Percentiles rank a stretch among this genome's conserved stretches.
These are phyloP conservation scores for Drosophila mauritiana DNA, from an alignment of 1,140 invertebrate species.

Conservation along the genomic window DNA sequence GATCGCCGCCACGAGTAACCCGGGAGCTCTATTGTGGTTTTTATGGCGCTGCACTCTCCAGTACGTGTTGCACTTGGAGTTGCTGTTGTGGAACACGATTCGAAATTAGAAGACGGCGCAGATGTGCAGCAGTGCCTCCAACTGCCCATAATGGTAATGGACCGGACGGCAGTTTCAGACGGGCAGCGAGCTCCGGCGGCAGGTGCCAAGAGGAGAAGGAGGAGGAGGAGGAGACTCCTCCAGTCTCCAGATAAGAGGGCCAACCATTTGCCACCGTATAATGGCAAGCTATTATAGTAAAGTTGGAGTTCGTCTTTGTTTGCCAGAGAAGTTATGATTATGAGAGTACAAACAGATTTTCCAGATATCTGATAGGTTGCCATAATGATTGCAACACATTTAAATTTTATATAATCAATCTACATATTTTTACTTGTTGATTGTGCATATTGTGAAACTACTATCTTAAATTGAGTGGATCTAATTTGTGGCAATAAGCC, in stretches of 20 bases:
- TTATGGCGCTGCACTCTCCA: slow-evolving; percentile 63
- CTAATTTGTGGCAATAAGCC: background rate
- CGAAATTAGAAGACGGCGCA: slow-evolving; percentile 68
- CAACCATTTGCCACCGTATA: slow-evolving; percentile 2
- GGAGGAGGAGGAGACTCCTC: too few relatives aligned
- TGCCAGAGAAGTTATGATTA: background rate
- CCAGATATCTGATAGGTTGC: too few relatives aligned
- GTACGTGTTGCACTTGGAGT: slow-evolving; percentile 63
- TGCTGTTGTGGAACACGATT: slow-evolving; percentile 69
- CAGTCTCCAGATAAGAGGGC: slow-evolving; percentile 8
- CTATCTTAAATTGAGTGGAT: background rate
- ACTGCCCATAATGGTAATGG: slow-evolving; percentile 41
- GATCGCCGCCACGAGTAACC: slow-evolving; percentile 57
- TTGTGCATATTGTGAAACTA: too few relatives aligned
- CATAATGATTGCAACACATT: too few relatives aligned
- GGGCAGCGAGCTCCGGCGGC: slow-evolving; percentile 1
- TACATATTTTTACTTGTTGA: background rate
- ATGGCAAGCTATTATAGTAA: background rate
- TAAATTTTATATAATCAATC: background rate
- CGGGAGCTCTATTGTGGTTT: slow-evolving; percentile 69
- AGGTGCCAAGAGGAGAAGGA: slow-evolving; percentile 11
- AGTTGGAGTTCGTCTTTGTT: background rate
- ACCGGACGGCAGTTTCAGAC: slow-evolving; percentile 8
- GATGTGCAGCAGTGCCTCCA: slow-evolving; percentile 65
- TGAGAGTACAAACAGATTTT: background rate